Percentiles rank a stretch among this genome's conserved stretches.
Conservation (phyloP, 1,140 invertebrate genomes). For the Bombus confusus region DNA sequence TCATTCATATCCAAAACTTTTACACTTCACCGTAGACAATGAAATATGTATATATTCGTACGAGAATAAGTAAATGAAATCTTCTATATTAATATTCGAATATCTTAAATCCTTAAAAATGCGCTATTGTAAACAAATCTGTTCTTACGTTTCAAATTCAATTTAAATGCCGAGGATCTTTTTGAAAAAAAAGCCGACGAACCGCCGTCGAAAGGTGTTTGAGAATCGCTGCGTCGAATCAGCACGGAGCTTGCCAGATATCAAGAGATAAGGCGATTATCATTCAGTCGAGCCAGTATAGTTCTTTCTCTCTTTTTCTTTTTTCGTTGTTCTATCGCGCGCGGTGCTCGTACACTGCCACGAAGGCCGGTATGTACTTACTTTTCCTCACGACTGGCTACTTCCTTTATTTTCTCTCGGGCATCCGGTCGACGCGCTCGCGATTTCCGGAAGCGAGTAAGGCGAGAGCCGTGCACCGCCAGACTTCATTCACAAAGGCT, state of each 20-base stretch:
- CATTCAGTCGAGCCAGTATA: not conserved
- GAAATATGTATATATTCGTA: no score
- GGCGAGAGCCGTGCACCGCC: conserved; percentile 15
- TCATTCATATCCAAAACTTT: no score
- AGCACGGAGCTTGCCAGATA: not conserved
- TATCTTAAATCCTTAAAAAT: no score
- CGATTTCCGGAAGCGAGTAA: conserved; percentile 65
- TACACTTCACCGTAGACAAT: no score
- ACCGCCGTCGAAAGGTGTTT: conserved; percentile 1
- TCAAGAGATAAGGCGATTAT: conserved; percentile 26
- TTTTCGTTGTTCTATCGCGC: no score
- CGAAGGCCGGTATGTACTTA: conserved; percentile 15
- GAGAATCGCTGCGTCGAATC: conserved; percentile 1
- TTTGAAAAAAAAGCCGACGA: not conserved
- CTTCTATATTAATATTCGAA: no score
- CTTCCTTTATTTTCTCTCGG: conserved; percentile 65
- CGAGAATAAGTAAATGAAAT: no score
- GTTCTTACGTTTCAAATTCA: not conserved
- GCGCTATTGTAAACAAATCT: no score
- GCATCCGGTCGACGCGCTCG: conserved; percentile 62
- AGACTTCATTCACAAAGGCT: conserved; percentile 56
- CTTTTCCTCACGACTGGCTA: conserved; percentile 58
- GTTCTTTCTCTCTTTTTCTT: not conserved
- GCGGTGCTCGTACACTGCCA: not conserved
- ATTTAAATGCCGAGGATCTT: not conserved